These are phyloP conservation scores for Pseudochaenichthys georgianus DNA, from an alignment of 2,797 vertebrate species.

Conservation along the genomic window DNA sequence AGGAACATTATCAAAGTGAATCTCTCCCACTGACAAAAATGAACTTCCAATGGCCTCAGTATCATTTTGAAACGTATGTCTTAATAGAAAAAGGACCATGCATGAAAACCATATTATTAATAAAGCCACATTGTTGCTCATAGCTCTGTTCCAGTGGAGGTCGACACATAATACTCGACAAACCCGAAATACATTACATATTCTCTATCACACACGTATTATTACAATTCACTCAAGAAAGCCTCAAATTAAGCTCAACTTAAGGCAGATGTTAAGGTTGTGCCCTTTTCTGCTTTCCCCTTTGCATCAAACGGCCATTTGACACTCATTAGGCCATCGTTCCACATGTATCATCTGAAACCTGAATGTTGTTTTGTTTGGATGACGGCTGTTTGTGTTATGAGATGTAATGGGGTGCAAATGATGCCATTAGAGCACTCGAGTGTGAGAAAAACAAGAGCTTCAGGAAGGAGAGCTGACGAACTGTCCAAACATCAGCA, in stretches of 20 bases:
- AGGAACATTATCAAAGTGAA: neutral
- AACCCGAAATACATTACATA: too few relatives aligned
- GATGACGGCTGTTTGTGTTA: conserved; percentile 44
- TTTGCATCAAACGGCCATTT: conserved; percentile 27
- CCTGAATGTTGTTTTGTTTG: conserved; percentile 41
- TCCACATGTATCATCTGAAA: conserved; percentile 23
- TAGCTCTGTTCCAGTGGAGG: too few relatives aligned
- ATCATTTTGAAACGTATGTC: neutral
- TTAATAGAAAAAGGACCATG: too few relatives aligned
- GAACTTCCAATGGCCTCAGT: conserved; percentile 7
- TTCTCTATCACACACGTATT: too few relatives aligned
- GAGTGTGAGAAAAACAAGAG: conserved; percentile 27
- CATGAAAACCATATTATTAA: too few relatives aligned
- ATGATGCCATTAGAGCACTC: conserved; percentile 55
- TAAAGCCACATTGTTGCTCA: too few relatives aligned
- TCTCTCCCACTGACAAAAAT: conserved; percentile 2
- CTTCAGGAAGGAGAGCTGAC: conserved; percentile 26
- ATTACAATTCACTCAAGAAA: too few relatives aligned
- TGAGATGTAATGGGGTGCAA: conserved; percentile 65
- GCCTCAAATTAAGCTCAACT: too few relatives aligned
- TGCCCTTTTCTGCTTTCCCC: neutral
- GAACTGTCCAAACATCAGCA: conserved; percentile 47
- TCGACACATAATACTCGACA: too few relatives aligned
- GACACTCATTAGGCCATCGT: conserved; percentile 40
- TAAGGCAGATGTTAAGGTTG: too few relatives aligned